Percentiles rank a stretch among this genome's conserved stretches.
Conservation (phyloP, 2,797 vertebrate species). For the Bufotes viridis region DNA sequence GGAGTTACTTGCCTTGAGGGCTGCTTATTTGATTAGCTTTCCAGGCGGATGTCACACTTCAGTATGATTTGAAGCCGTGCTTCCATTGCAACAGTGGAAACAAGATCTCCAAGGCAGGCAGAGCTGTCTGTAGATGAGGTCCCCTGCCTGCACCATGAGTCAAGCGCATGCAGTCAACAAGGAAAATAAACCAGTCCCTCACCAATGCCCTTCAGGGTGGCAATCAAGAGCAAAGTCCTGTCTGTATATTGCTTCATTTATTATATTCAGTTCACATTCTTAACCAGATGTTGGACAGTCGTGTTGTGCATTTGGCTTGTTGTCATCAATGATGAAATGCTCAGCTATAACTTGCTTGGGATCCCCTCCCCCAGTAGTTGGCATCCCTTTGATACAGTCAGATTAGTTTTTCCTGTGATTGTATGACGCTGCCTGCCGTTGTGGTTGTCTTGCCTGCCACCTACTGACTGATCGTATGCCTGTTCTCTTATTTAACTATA, state of each 20-base stretch:
- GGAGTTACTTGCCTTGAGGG: neutral
- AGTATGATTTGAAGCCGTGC: neutral
- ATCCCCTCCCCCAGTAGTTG: neutral
- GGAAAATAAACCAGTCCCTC: neutral
- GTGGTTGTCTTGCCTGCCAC: slow-evolving; percentile 30
- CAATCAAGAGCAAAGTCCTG: neutral
- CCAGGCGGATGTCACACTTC: neutral
- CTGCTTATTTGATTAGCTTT: neutral
- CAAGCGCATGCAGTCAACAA: neutral
- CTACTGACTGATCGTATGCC: slow-evolving; percentile 18
- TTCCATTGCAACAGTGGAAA: neutral
- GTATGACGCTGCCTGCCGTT: slow-evolving; percentile 1
- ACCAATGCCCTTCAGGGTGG: neutral
- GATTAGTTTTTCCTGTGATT: neutral
- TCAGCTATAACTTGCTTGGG: neutral
- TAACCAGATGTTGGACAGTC: neutral
- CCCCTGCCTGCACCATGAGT: neutral
- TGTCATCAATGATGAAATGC: neutral
- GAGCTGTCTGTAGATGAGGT: neutral
- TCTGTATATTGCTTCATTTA: neutral
- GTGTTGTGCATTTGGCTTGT: neutral
- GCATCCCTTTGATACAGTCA: neutral
- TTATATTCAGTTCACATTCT: neutral
- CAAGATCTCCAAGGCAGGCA: neutral
- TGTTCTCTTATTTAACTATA: neutral